Evolutionary conservation across 2,888 invertebrate species (phyloP), one percentile per base, ranked within the genome.

Genomic region (Lutraria lutraria): DNA sequence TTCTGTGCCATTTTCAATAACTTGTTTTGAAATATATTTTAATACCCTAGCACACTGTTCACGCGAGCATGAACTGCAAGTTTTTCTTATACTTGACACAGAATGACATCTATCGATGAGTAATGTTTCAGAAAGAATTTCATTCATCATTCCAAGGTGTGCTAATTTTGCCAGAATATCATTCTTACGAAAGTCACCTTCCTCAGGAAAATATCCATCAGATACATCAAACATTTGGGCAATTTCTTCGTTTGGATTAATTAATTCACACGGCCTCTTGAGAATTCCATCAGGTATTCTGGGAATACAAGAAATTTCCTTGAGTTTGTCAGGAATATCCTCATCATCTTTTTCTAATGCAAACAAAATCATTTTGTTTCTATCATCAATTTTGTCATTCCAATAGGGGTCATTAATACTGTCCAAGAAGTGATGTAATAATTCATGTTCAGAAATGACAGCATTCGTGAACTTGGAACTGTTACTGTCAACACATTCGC

Each of bases 161-260:
- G 81, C 79, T 21, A 94, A 80, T 13, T 60, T 60, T 2, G 29
- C 56, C 4, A 91, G 85, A n/a, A 87, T 72, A 34, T 76, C 16
- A 34, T 85, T 29, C 3, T 56, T 13, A 21, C 68, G 56, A 68
- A 84, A 88, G 3, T 87, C 68, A 53, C 60, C 43, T 8, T 21
- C 13, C 54, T 52, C 89, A 8, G 95, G 95, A 89, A 95, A 95
- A 13, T 93, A 54, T 15, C 87, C 94, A 83, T 96, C 95, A 12
- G 76, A 87, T 13, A 83, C 80, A 13, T 81, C 25, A 85, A 93
- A 96, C 76, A 96, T 89, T 0, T 82, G 53, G 16, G 94, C 92
- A 29, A 93, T 83, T 19, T 88, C 76, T 31, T 93, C 83, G 0
- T 25, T 56, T 13, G 95, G 95, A 86, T 94, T 87, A 29, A 96